Percentiles rank a stretch among this genome's conserved stretches.
Evolutionary conservation across 2,797 vertebrate species (phyloP).

Genomic region (Paratrypauchen microcephalus): DNA sequence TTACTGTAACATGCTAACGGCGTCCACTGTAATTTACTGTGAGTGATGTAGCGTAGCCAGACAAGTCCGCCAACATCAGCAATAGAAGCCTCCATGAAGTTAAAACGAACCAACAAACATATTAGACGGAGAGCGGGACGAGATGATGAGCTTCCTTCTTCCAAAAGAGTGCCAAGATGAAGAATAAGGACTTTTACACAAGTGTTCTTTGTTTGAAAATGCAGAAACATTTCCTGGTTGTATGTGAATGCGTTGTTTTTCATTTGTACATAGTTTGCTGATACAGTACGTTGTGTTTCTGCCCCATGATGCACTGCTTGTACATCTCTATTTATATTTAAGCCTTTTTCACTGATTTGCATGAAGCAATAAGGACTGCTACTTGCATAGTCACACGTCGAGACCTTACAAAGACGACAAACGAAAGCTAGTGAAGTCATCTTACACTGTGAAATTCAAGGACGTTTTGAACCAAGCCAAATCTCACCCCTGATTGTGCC

Average conservation of each 20-base stretch:
- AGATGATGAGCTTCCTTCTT: conserved; percentile 77
- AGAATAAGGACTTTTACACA: conserved; percentile 50
- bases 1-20: not conserved
- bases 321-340: conserved; percentile 62
- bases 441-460: conserved; percentile 70
- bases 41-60: conserved; percentile 10
- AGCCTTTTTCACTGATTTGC: conserved; percentile 69
- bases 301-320: conserved; percentile 63
- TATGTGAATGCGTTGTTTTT: conserved; percentile 8
- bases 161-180: conserved; percentile 65
- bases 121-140: conserved; percentile 44
- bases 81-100: conserved; percentile 64
- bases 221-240: conserved; percentile 23
- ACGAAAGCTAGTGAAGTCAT: conserved; percentile 30
- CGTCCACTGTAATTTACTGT: conserved; percentile 3
- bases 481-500: conserved; percentile 33
- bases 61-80: conserved; percentile 66
- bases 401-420: conserved; percentile 34
- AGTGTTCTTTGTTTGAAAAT: conserved; percentile 35
- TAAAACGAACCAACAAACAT: conserved; percentile 45
- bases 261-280: conserved; percentile 51
- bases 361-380: conserved; percentile 68
- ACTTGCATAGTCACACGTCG: conserved; percentile 17
- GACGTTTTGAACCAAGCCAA: conserved; percentile 45
- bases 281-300: conserved; percentile 35